Conservation (phyloP, 2,888 invertebrate genomes). For the Mesorhabditis spiculigera region DNA sequence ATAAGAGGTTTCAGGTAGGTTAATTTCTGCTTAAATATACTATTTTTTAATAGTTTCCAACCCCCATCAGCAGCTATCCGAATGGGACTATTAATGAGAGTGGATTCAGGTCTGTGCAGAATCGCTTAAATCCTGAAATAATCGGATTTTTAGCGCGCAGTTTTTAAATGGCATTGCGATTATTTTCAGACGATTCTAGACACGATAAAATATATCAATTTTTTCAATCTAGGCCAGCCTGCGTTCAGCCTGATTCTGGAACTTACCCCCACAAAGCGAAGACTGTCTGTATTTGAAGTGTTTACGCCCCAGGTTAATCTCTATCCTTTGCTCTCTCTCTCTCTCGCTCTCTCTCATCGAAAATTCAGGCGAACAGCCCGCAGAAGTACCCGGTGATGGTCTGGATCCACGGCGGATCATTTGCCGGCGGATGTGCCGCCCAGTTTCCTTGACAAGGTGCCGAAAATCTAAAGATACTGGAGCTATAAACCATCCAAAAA, state of each 20-base stretch:
- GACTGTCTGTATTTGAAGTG: neutral
- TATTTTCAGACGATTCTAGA: too few relatives aligned
- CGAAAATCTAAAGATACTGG: too few relatives aligned
- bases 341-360: too few relatives aligned
- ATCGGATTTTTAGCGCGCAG: too few relatives aligned
- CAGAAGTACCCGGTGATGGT: constrained; percentile 4
- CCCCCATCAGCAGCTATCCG: neutral
- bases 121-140: neutral
- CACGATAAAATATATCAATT: neutral
- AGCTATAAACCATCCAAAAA: too few relatives aligned
- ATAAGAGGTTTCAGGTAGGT: neutral
- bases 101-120: neutral
- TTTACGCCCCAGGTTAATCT: neutral
- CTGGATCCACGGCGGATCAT: constrained; percentile 3
- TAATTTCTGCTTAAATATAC: neutral
- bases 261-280: neutral
- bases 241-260: neutral
- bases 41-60: neutral
- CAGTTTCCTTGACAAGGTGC: neutral
- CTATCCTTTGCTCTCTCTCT: neutral
- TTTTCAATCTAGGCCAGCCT: neutral
- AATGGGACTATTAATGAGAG: neutral
- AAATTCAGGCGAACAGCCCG: neutral
- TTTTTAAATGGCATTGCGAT: too few relatives aligned
- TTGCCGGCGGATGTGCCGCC: constrained; percentile 3